Evolutionary conservation across 2,888 invertebrate genomes (phyloP), one percentile per base, ranked within the genome.

Genomic region (Liposcelis brunnea): DNA sequence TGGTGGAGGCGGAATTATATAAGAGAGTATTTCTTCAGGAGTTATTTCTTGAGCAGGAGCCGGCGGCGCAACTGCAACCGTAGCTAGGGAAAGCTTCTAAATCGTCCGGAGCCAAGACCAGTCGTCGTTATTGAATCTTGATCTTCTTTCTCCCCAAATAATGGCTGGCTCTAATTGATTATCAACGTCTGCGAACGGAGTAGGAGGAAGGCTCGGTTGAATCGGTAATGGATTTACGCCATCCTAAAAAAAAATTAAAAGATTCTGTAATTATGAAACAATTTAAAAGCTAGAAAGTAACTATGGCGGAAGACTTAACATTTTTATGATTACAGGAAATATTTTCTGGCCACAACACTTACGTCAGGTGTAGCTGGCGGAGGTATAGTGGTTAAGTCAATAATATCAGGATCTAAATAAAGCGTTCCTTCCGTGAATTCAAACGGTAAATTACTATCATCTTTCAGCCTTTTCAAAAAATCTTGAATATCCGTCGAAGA

Each of bases 351-450:
- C 8, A 26, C 2, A 16, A 6, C 10, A 40, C 40, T 40, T 19
- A 40, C 82, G 58, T 84, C 83, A 2, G 85, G 85, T 15, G 85
- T 85, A 58, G 79, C 77, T 1, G 87, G 86, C 16, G 87, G 87
- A 49, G 87, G 87, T 59, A 89, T 75, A 58, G 84, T 71, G 45
- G 87, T 86, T 62, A 89, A 69, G 66, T 89, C 90, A 61, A 89
- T 89, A 57, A 90, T 77, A 69, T 90, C 89, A 35, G 82, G 81
- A 61, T 89, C 89, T 55, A 78, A 69, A 57, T 79, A 70, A n/a
- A 70, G 54, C 11, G 64, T 65, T 15, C 66, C 65, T 45, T 63
- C 64, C 4, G 63, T 61, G 51, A 68, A 61, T 45, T 58, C 53
- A 53, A 61, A 50, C 47, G 58, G 55, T 51, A 60, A 47, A 50